These are phyloP conservation scores for Limanda limanda DNA, from an alignment of 2,113 vertebrate genomes.

Conservation along the genomic window DNA sequence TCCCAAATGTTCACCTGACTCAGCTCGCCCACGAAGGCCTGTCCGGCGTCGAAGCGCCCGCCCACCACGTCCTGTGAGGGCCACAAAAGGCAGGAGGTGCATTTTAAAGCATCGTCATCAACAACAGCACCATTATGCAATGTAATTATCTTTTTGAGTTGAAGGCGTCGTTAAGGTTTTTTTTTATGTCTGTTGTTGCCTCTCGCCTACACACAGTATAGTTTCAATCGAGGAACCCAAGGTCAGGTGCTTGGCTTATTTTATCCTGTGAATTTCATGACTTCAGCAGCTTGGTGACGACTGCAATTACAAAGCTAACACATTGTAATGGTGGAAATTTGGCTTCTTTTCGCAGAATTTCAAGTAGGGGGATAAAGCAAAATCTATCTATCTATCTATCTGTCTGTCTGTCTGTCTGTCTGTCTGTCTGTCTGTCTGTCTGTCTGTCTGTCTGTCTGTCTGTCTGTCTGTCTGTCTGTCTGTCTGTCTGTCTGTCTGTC, in stretches of 20 bases:
- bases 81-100: slow-evolving; percentile 48
- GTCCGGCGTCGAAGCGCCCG: slow-evolving; percentile 96
- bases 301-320: neutral
- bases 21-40: slow-evolving; percentile 97
- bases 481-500: too few species aligned
- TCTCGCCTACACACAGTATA: neutral
- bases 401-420: too few species aligned
- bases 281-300: too few species aligned
- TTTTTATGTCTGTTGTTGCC: neutral
- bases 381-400: too few species aligned
- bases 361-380: neutral
- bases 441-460: too few species aligned
- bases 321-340: neutral
- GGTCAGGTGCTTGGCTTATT: too few species aligned
- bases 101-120: slow-evolving; percentile 28
- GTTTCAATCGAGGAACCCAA: neutral
- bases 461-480: too few species aligned
- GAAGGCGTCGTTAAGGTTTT: slow-evolving; percentile 12
- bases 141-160: slow-evolving; percentile 17
- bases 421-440: too few species aligned
- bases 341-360: neutral
- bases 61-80: slow-evolving; percentile 91
- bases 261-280: neutral
- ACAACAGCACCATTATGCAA: slow-evolving; percentile 12
- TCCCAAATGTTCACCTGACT: slow-evolving; percentile 99